Evolutionary conservation across 2,797 vertebrate species (phyloP).

Genomic region (Spondyliosoma cantharus): DNA sequence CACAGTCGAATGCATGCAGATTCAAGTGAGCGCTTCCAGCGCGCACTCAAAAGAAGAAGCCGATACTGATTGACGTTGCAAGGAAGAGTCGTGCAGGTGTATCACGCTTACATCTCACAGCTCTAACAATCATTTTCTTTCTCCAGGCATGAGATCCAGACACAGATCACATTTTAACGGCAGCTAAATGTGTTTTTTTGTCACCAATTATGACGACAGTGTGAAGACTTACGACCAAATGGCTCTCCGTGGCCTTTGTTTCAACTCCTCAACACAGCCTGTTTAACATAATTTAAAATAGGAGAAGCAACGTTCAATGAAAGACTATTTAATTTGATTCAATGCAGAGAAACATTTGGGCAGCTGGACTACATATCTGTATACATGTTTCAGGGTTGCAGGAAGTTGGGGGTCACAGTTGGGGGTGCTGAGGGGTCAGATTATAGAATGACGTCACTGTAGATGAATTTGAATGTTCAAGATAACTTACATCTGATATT

Average conservation of each 20-base stretch:
- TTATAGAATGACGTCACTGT: too few relatives aligned
- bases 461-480: too few relatives aligned
- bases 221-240: background rate
- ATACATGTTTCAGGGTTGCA: too few relatives aligned
- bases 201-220: background rate
- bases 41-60: conserved; percentile 17
- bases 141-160: conserved; percentile 4
- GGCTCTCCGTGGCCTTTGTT: conserved; percentile 11
- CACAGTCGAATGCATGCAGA: conserved; percentile 47
- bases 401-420: too few relatives aligned
- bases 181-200: conserved; percentile 14
- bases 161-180: conserved; percentile 32
- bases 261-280: background rate
- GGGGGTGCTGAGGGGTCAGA: too few relatives aligned
- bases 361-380: background rate
- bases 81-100: conserved; percentile 4
- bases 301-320: background rate
- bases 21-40: conserved; percentile 34
- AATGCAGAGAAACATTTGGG: background rate
- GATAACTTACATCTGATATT: too few relatives aligned
- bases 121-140: conserved; percentile 16
- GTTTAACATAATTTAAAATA: conserved; percentile 1
- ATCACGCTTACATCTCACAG: conserved; percentile 23
- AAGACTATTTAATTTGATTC: background rate
- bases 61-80: conserved; percentile 46